Evolutionary conservation across 2,888 invertebrate genomes (phyloP).

Genomic region (Neoaliturus tenellus): DNA sequence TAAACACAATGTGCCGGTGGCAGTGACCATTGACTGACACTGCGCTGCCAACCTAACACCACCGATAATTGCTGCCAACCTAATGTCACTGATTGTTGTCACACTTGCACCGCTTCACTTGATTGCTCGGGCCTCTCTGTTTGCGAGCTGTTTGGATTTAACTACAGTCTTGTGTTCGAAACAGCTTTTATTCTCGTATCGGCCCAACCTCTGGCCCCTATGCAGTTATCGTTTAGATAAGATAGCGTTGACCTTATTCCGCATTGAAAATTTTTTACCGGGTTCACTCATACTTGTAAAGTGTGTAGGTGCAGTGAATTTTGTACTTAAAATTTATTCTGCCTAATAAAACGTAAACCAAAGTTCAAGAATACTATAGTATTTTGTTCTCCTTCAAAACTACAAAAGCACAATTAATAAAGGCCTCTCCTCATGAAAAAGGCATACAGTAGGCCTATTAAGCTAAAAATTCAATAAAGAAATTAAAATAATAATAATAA

Average conservation of each 20-base stretch:
- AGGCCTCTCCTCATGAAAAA: too few relatives aligned
- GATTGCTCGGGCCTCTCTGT: background rate
- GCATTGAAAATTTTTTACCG: background rate
- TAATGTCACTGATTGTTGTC: background rate
- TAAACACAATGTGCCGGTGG: background rate
- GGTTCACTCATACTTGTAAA: too few relatives aligned
- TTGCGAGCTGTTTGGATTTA: background rate
- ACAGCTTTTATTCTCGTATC: conserved; percentile 15
- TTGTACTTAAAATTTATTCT: too few relatives aligned
- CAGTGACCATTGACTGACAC: background rate
- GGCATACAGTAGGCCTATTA: too few relatives aligned
- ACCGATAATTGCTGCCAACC: background rate
- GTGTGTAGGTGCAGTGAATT: too few relatives aligned
- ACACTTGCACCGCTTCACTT: conserved; percentile 37
- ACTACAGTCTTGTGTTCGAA: background rate
- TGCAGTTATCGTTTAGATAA: background rate
- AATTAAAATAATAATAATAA: too few relatives aligned
- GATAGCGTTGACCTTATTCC: conserved; percentile 7
- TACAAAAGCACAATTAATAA: too few relatives aligned
- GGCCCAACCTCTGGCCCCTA: background rate
- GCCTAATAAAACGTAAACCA: too few relatives aligned
- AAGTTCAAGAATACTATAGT: too few relatives aligned
- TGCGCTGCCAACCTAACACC: background rate
- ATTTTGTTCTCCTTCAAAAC: too few relatives aligned
- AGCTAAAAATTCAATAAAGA: too few relatives aligned